A percentile compares a stretch with the other conserved stretches of the same genome.
phyloP scores from a whole-genome alignment of 2,113 vertebrate genomes.

The Chinchilla lanigera region DNA sequence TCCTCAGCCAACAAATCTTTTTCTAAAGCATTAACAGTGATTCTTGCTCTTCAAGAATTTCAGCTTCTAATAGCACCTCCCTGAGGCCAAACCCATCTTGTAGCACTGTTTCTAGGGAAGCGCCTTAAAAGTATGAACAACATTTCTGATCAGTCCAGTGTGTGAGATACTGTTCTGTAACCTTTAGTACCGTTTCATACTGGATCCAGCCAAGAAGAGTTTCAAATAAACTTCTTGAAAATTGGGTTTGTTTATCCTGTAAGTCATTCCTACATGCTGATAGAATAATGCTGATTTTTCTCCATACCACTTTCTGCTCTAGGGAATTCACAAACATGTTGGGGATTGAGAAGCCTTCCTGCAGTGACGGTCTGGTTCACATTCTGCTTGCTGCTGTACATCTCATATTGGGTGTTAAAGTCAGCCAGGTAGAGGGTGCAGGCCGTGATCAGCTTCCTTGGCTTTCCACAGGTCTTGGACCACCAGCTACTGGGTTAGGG shows the following conservation, averaged over 20 bases:
- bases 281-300: slow-evolving; percentile 96
- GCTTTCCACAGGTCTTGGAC: not conserved
- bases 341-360: not conserved
- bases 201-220: slow-evolving; percentile 94
- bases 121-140: slow-evolving; percentile 93
- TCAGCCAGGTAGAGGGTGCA: not conserved
- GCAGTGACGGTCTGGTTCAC: not conserved
- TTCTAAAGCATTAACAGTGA: slow-evolving; percentile 98
- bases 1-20: slow-evolving; percentile 88
- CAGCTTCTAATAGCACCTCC: slow-evolving; percentile 95
- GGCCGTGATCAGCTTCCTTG: not conserved
- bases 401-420: not conserved
- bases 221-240: slow-evolving; percentile 98
- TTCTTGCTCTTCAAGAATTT: slow-evolving; percentile 95
- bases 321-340: slow-evolving; percentile 95
- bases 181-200: slow-evolving; percentile 95
- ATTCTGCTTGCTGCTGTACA: not conserved
- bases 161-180: slow-evolving; percentile 98
- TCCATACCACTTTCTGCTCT: slow-evolving; percentile 97
- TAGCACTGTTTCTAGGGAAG: slow-evolving; percentile 96
- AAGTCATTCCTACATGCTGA: slow-evolving; percentile 95
- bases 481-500: not conserved
- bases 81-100: slow-evolving; percentile 97
- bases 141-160: slow-evolving; percentile 97
- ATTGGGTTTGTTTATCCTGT: slow-evolving; percentile 97